Conservation (phyloP, 35 echinoderm and acorn worm species). For the Anneissia japonica region DNA sequence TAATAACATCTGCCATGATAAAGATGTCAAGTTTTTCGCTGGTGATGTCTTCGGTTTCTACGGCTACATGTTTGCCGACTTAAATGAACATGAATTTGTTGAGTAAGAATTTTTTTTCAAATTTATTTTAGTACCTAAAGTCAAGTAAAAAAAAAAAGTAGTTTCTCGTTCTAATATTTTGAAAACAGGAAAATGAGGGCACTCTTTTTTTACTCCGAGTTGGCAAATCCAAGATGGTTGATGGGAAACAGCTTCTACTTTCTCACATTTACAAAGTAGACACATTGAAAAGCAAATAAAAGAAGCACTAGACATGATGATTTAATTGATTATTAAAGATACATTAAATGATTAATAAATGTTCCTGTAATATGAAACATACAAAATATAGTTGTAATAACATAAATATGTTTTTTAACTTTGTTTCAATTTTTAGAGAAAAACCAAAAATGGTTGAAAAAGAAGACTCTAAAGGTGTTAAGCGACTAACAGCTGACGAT, state of each 20-base stretch:
- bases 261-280: too few species aligned
- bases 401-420: neutral
- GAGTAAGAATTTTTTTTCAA: constrained; percentile 61
- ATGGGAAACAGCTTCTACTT: too few species aligned
- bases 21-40: constrained; percentile 78
- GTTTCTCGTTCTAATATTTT: too few species aligned
- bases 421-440: constrained; percentile 47
- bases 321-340: too few species aligned
- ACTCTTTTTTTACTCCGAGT: too few species aligned
- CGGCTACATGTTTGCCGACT: constrained; percentile 76
- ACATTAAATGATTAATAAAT: too few species aligned
- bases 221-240: too few species aligned
- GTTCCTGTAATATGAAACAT: too few species aligned
- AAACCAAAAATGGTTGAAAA: constrained; percentile 53
- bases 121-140: neutral
- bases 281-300: too few species aligned
- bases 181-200: too few species aligned
- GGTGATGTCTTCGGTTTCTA: constrained; percentile 86
- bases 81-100: constrained; percentile 94
- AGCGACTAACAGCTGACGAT: constrained; percentile 62
- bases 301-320: too few species aligned
- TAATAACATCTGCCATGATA: constrained; percentile 84
- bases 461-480: constrained; percentile 32
- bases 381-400: neutral
- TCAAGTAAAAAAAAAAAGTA: neutral